phyloP scores from a whole-genome alignment of 2,113 vertebrate species.

The Callipepla californica region DNA sequence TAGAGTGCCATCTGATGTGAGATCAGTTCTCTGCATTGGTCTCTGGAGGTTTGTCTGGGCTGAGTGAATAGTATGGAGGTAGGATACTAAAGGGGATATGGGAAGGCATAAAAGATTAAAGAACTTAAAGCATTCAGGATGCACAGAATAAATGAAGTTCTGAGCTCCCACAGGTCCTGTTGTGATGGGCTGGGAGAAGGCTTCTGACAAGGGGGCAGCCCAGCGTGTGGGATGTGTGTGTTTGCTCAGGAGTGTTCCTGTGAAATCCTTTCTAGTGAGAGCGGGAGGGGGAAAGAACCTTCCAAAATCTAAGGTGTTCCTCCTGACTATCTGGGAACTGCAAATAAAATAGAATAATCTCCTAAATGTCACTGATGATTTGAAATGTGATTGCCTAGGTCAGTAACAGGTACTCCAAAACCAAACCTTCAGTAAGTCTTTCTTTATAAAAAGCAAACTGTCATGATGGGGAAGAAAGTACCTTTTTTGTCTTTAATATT shows the following conservation, averaged over 20 bases:
- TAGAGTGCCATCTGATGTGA: neutral
- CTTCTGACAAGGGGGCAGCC: neutral
- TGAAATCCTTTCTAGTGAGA: neutral
- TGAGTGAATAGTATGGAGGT: neutral
- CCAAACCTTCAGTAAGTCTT: neutral
- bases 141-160: neutral
- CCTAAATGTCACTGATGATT: neutral
- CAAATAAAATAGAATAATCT: neutral
- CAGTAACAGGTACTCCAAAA: neutral
- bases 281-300: neutral
- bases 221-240: neutral
- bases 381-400: accelerated
- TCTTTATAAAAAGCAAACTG: neutral
- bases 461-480: neutral
- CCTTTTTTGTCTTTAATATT: neutral
- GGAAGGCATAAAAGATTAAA: neutral
- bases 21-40: accelerated
- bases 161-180: neutral
- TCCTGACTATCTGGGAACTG: neutral
- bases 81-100: neutral
- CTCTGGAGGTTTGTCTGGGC: neutral
- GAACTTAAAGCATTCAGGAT: neutral
- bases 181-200: neutral
- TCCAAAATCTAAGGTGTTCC: neutral
- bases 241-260: neutral